Base-by-base conservation (phyloP, 2,888 invertebrate genomes). In the Megamerina dolium region DNA sequence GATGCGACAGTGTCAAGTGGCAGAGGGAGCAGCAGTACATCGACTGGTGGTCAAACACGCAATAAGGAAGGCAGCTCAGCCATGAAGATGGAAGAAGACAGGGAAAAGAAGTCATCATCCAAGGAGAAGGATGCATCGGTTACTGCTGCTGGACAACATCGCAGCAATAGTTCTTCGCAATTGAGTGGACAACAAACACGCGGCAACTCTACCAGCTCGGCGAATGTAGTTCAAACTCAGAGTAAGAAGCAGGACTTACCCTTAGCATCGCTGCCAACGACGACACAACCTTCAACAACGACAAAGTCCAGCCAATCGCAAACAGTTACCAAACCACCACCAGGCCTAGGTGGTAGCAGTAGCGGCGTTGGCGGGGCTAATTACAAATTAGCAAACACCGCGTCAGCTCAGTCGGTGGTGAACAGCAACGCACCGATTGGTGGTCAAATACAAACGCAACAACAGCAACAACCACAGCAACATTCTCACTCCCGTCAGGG, bases 21-120 rank as follows among this genome's bases (percentile, higher is more conserved):
- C 13, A 13, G 10, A 13, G 12, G 8, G 10, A 10, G 23, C 10
- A 21, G 20, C 8, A 39, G 31, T 17, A 32, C 23, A 20, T 9
- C 39, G 31, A 12, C 34, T n/a, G 30, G 38, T 32, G 32, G 33
- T 10, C 48, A 45, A 32, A 34, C 33, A 1, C 47, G 54, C n/a
- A n/a, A n/a, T n/a, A 58, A 56, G 20, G 59, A 56, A 37, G 53
- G 54, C 38, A 43, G 43, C 16, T 51, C 55, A 1, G 55, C 50
- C 23, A 43, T 41, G 3, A 53, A 55, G 40, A 50, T 73, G 17
- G 77, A 81, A 44, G 79, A 82, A 41, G 56, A 55, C n/a, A 54
- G 47, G 9, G 59, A 55, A 41, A 51, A 52, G 33, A 63, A 63
- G 48, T 59, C 60, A 0, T 35, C 59, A 42, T 49, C 70, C 37